Conservation (phyloP, 2,888 invertebrate species). For the Scaptomyza tumidula region DNA sequence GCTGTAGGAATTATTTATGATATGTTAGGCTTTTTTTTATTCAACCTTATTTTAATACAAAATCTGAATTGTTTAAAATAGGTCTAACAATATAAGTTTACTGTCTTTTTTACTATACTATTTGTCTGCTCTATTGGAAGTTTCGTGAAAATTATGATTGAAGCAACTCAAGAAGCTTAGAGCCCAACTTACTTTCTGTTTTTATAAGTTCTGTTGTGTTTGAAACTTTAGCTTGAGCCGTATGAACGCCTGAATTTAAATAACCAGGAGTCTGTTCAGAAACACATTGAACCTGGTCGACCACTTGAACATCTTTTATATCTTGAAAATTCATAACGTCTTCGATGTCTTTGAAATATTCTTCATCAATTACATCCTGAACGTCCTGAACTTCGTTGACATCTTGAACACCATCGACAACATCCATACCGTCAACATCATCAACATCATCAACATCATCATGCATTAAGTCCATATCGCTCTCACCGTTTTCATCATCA, state of each 20-base stretch:
- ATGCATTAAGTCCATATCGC: neutral
- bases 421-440: neutral
- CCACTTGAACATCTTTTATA: neutral
- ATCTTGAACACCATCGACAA: neutral
- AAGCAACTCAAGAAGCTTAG: constrained; percentile 1
- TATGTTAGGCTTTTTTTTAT: constrained; percentile 16
- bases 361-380: neutral
- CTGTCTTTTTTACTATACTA: too few species aligned
- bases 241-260: neutral
- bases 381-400: neutral
- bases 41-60: constrained; percentile 6
- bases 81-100: neutral
- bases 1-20: constrained; percentile 47
- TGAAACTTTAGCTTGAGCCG: neutral
- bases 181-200: neutral
- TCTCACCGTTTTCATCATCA: neutral
- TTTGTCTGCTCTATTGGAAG: neutral
- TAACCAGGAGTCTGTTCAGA: too few species aligned
- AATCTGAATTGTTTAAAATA: constrained; percentile 15
- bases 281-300: neutral
- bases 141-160: neutral
- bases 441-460: neutral
- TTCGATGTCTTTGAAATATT: neutral
- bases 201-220: neutral
- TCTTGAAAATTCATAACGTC: neutral